A percentile compares a stretch with the other conserved stretches of the same genome.
Evolutionary conservation across 2,113 vertebrate genomes (phyloP).

Genomic region (Gorsachius goisagi): DNA sequence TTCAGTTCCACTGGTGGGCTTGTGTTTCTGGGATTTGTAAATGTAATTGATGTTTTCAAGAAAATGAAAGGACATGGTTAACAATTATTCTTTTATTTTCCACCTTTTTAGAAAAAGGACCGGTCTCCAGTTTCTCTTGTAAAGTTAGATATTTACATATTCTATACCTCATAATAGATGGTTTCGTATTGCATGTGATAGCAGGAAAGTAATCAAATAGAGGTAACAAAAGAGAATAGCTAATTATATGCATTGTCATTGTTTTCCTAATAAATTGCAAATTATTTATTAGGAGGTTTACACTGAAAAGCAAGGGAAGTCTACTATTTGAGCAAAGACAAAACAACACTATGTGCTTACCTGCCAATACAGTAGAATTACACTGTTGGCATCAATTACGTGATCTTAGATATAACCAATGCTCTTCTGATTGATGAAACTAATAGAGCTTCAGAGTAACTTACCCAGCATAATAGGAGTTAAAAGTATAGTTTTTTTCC

Average conservation of each 20-base stretch:
- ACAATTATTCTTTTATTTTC: conserved; percentile 73
- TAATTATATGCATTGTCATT: conserved; percentile 43
- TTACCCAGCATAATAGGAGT: background rate
- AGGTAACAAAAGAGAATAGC: conserved; percentile 50
- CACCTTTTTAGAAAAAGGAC: conserved; percentile 60
- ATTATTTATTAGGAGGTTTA: conserved; percentile 40
- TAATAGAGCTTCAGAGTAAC: background rate
- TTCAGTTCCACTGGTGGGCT: conserved; percentile 63
- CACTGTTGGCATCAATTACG: background rate
- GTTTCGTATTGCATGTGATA: conserved; percentile 62
- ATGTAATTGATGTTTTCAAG: conserved; percentile 72
- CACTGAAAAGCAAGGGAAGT: background rate
- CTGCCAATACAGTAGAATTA: conserved; percentile 15
- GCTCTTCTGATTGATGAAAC: background rate
- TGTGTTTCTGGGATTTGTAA: conserved; percentile 64
- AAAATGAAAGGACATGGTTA: conserved; percentile 68
- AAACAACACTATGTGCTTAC: conserved; percentile 1
- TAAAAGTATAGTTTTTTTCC: background rate
- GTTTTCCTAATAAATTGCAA: conserved; percentile 33
- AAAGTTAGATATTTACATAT: conserved; percentile 68
- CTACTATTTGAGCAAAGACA: background rate
- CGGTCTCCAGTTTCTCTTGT: conserved; percentile 41
- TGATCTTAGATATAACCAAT: background rate
- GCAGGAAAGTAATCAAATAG: conserved; percentile 52
- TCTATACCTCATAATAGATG: conserved; percentile 61